Base-by-base conservation (phyloP, 37 sponge, comb jelly and placozoan genomes). In the Axinella damicornis region DNA sequence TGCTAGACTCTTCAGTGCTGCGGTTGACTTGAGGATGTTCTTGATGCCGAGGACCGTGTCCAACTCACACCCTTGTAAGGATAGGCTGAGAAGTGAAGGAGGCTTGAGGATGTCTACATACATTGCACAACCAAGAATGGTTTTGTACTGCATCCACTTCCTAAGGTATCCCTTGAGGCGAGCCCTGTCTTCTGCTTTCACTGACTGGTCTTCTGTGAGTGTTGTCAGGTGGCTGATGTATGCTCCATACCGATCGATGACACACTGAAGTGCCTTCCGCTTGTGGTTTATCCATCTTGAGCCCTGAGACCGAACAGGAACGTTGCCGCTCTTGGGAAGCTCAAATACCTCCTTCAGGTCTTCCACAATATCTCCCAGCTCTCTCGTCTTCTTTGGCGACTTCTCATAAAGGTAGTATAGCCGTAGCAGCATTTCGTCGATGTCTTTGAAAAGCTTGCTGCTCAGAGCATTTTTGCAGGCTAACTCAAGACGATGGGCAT, bases 391-490 rank as follows among this genome's bases (percentile, higher is more conserved):
- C 60, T 90, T 84, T 31, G 91, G 85, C 17, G 68, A 83, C 67
- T 89, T 83, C 11, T 66, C 22, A 31, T 84, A 79, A 17, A 91
- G 25, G 28, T 84, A 73, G 75, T 73, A 84, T 22, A 90, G 56
- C 0, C 82, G 52, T 41, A 91, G 82, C 36, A 91, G 77, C 78
- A 91, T 85, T 58, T 91, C 91, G 74, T 80, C 77, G n/a, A 90
- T 80, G 33, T 63, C 53, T 17, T 25, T 34, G n/a, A 85, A 85
- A 15, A 85, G 41, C 18, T 57, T 37, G 28, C 84, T 83, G 28
- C 65, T 24, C 2, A 85, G 53, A 56, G 91, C 81, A 84, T 85
- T 63, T 46, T 85, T 84, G 60, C 81, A 90, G 30, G 85, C 81
- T 24, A 90, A 57, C 77, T 90, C 81, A 24, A 90, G 78, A 19